A percentile compares a stretch with the other conserved stretches of the same genome.
These are phyloP conservation scores for Leucoraja erinaceus DNA, from an alignment of 2,113 vertebrate species.

Conservation along the genomic window DNA sequence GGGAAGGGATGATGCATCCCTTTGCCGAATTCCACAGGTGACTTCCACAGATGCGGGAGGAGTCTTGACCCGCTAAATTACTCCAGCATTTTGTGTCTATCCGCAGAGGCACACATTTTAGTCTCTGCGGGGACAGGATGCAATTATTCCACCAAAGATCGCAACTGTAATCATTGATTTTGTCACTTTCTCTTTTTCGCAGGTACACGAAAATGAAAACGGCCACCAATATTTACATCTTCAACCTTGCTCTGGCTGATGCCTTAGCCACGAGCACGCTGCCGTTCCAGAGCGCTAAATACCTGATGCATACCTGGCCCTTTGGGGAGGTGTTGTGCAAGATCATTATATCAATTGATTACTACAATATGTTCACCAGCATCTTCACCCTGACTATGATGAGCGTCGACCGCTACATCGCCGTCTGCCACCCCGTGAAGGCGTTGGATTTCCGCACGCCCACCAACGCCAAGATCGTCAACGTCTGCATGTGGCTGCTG, in stretches of 20 bases:
- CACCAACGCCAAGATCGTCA: constrained; percentile 87
- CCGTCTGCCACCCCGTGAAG: constrained; percentile 85
- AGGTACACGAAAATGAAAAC: constrained; percentile 98
- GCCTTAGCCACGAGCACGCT: constrained; percentile 87
- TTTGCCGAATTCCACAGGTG: too few relatives aligned
- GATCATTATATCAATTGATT: constrained; percentile 82
- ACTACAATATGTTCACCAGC: constrained; percentile 99
- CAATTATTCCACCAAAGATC: background rate
- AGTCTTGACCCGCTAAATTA: too few relatives aligned
- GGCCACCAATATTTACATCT: constrained; percentile 97
- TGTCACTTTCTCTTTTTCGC: constrained; percentile 27
- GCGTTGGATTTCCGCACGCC: constrained; percentile 89
- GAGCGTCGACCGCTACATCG: constrained; percentile 92
- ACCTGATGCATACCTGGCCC: constrained; percentile 90
- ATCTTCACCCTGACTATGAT: constrained; percentile 98
- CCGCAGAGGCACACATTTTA: background rate
- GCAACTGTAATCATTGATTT: background rate
- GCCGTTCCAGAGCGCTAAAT: constrained; percentile 93
- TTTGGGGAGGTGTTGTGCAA: constrained; percentile 87
- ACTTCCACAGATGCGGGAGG: too few relatives aligned
- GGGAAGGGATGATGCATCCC: too few relatives aligned
- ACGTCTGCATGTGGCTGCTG: constrained; percentile 90
- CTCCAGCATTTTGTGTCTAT: too few relatives aligned
- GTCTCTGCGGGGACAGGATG: background rate
- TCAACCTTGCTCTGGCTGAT: constrained; percentile 87